A percentile compares a stretch with the other conserved stretches of the same genome.
phyloP scores from a whole-genome alignment of 1,140 invertebrate genomes.

The Catajapyx aquilonaris region DNA sequence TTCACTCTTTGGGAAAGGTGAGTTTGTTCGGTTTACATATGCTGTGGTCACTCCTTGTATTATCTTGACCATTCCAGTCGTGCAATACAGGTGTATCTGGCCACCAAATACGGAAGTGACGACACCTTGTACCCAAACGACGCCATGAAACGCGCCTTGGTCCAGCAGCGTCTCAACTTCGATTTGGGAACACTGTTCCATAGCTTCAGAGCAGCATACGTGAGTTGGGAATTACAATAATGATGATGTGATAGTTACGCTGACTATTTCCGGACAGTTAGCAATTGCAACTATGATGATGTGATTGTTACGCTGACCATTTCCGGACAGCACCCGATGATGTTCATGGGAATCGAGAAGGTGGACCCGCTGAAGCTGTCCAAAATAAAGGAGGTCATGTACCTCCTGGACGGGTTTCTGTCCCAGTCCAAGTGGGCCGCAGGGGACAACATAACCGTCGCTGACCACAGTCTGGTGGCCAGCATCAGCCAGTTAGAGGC shows the following conservation, averaged over 20 bases:
- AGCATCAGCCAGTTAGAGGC: no score
- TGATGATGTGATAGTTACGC: no score
- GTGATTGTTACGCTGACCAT: no score
- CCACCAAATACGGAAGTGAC: slow-evolving; percentile 43
- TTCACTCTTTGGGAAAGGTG: slow-evolving; percentile 19
- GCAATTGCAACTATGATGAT: no score
- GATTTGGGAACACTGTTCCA: slow-evolving; percentile 41
- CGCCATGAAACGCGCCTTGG: slow-evolving; percentile 36
- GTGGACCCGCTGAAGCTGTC: no score
- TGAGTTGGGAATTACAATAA: no score
- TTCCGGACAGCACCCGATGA: no score
- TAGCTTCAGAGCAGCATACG: slow-evolving; percentile 36
- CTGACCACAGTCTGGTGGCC: no score
- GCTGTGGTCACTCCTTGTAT: not conserved
- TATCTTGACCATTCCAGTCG: slow-evolving; percentile 13
- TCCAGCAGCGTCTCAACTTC: slow-evolving; percentile 53
- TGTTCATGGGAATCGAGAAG: no score
- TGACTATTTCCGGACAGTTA: no score
- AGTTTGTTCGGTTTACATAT: no score
- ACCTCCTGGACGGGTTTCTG: not conserved
- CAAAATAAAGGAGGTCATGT: no score
- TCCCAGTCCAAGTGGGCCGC: not conserved
- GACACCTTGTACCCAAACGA: slow-evolving; percentile 41
- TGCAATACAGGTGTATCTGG: slow-evolving; percentile 21
- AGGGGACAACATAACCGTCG: not conserved